Base-by-base conservation (phyloP, 2,113 vertebrate genomes). In the Phalacrocorax carbo region DNA sequence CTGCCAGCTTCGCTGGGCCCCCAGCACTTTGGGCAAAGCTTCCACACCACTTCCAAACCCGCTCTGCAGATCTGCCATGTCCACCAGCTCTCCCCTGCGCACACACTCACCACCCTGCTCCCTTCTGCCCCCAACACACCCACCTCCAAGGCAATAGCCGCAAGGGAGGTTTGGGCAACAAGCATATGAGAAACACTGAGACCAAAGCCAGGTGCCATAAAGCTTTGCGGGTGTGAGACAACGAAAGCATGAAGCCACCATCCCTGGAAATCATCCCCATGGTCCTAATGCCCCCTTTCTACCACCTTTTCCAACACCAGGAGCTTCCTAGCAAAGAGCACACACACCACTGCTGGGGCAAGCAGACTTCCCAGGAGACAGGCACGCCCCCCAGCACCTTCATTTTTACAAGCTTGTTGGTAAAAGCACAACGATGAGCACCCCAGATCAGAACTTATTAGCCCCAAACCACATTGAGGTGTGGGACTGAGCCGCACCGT, bases 161-260 rank as follows among this genome's bases (percentile, higher is more conserved):
- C 57, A 32, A 72, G 68, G 48, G 18, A 77, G 13, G 9, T 49
- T 49, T 57, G 49, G 42, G 57, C 22, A 27, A 60, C 0, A 0
- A 0, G 10, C 1, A 0, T 1, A 19, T 3, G 4, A 76, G 38
- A 46, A 58, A n/a, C n/a, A 25, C 17, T 13, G 27, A 78, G 38
- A 80, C 62, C 46, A 78, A 90, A 73, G 2, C 12, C 32, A 30
- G 42, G 44, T 30, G n/a, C 55, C 61, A 66, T 48, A 55, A 64
- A 86, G 38, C 34, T 49, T 57, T 2, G 1, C 6, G 15, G 11
- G 2, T 32, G 30, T 6, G 15, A 87, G 30, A 32, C 21, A 69
- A 68, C 15, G 5, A 21, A 94, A 82, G 30, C 21, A 38, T 5
- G 9, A 46, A 72, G 76, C 16, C 48, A 69, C 11, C 64, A 83